Percentiles rank a stretch among this genome's conserved stretches.
These are phyloP conservation scores for Synanthedon tipuliformis DNA, from an alignment of 2,888 invertebrate species.

Conservation along the genomic window DNA sequence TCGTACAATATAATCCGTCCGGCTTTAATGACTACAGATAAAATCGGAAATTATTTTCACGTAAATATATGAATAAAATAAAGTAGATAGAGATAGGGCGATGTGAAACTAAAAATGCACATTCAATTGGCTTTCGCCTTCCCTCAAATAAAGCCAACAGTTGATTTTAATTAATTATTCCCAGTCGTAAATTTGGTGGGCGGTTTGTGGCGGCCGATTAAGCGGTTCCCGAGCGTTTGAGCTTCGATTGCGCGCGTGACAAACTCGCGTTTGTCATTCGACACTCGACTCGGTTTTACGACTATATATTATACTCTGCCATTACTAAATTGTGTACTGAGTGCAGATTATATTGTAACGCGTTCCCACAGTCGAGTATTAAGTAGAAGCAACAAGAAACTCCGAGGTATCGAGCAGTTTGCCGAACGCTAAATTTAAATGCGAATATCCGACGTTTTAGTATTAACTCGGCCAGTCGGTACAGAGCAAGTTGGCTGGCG, in stretches of 20 bases:
- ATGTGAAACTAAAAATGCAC: no score
- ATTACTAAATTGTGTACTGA: no score
- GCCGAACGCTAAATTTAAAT: background rate
- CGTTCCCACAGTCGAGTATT: no score
- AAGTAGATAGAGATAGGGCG: no score
- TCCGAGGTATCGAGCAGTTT: background rate
- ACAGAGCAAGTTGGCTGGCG: background rate
- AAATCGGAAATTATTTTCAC: no score
- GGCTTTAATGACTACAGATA: no score
- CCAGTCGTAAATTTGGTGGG: slow-evolving; percentile 17
- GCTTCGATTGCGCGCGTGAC: background rate
- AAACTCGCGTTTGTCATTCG: background rate
- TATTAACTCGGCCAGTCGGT: background rate
- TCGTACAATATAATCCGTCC: no score
- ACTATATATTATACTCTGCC: no score
- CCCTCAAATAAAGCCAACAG: background rate
- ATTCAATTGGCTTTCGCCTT: background rate
- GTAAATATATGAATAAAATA: no score
- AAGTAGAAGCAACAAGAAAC: no score
- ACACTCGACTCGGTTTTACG: background rate
- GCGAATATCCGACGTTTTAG: background rate
- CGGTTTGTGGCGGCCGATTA: slow-evolving; percentile 4
- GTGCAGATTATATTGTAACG: no score
- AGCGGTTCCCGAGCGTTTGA: background rate
- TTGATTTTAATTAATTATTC: slow-evolving; percentile 17